Conservation (phyloP, 2,888 invertebrate species). For the Hydraecia micacea region DNA sequence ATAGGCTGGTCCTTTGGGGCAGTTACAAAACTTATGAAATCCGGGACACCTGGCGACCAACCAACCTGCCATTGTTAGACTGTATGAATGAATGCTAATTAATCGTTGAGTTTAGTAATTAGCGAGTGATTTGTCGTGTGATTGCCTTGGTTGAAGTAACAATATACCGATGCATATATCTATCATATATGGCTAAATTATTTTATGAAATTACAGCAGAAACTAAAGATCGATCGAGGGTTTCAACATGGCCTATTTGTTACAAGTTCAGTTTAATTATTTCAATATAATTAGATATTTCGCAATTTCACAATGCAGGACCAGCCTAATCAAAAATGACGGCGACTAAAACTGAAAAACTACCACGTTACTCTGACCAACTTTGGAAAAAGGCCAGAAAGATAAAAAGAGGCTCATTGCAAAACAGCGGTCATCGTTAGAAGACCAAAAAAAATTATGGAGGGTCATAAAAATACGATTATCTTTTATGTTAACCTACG, state of each 20-base stretch:
- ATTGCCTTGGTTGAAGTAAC: neutral
- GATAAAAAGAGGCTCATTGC: neutral
- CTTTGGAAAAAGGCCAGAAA: neutral
- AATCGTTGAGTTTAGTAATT: slow-evolving; percentile 23
- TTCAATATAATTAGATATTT: neutral
- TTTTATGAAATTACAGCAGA: neutral
- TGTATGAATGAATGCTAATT: slow-evolving; percentile 43
- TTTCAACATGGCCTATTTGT: neutral
- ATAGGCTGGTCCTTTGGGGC: slow-evolving; percentile 23
- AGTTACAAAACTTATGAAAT: slow-evolving; percentile 29
- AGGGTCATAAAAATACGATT: neutral
- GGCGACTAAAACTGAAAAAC: neutral
- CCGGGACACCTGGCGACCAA: slow-evolving; percentile 42
- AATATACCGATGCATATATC: no score
- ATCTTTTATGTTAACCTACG: neutral
- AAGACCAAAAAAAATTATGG: neutral
- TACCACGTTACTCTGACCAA: neutral
- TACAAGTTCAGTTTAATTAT: neutral
- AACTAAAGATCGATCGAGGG: neutral
- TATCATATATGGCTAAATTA: neutral
- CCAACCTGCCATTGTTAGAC: slow-evolving; percentile 40
- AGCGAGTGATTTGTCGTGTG: slow-evolving; percentile 2
- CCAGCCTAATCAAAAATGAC: neutral
- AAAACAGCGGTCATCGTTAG: neutral
- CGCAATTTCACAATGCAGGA: neutral